Evolutionary conservation across 1,140 invertebrate species (phyloP).

Genomic region (Neodiprion virginianus): DNA sequence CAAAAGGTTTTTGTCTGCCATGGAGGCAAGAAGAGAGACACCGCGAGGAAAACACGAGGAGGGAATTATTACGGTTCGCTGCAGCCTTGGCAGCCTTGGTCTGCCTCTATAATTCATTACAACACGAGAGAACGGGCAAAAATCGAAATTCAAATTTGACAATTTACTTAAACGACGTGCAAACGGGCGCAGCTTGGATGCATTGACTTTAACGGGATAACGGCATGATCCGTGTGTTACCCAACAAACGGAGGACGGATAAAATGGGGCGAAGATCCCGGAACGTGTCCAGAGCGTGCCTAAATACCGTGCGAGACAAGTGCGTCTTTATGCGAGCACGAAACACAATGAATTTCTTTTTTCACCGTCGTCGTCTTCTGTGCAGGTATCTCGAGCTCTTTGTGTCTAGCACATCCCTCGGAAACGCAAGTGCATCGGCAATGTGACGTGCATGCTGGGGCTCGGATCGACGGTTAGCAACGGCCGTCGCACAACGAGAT

Average conservation of each 20-base stretch:
- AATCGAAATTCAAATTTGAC: too few relatives aligned
- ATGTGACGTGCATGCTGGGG: background rate
- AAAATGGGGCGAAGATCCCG: background rate
- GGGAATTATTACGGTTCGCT: too few relatives aligned
- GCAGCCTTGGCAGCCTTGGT: too few relatives aligned
- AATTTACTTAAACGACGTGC: too few relatives aligned
- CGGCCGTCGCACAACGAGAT: background rate
- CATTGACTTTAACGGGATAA: too few relatives aligned
- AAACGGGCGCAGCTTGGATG: too few relatives aligned
- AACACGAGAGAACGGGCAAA: too few relatives aligned
- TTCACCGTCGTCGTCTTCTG: background rate
- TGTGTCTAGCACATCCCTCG: background rate
- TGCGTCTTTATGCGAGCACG: background rate
- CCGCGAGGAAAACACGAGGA: too few relatives aligned
- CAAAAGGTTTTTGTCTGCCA: too few relatives aligned
- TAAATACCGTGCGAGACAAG: background rate
- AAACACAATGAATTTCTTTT: background rate
- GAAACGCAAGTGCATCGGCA: background rate
- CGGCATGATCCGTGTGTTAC: too few relatives aligned
- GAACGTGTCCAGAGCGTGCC: conserved; percentile 1
- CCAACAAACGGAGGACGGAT: background rate
- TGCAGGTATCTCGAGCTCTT: background rate
- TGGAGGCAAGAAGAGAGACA: too few relatives aligned
- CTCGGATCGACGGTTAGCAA: conserved; percentile 6
- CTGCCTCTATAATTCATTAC: too few relatives aligned